phyloP scores from a whole-genome alignment of 1,140 invertebrate genomes.

The Aporrectodea caliginosa region DNA sequence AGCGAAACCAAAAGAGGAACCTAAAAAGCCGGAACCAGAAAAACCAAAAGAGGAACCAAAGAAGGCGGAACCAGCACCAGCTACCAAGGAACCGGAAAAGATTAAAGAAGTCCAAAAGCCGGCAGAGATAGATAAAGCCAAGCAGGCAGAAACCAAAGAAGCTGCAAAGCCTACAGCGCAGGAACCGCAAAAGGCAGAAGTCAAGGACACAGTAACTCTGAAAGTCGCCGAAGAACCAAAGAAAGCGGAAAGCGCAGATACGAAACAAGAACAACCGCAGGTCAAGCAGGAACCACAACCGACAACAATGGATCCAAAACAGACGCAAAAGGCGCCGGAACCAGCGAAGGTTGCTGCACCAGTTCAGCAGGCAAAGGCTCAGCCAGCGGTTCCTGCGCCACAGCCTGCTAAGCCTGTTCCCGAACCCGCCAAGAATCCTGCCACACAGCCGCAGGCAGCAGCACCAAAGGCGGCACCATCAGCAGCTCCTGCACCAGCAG shows the following conservation, averaged over 20 bases:
- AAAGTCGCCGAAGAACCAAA: constrained; percentile 7
- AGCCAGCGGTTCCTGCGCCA: not conserved
- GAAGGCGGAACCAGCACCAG: constrained; percentile 5
- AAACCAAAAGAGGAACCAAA: constrained; percentile 15
- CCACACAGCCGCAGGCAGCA: constrained; percentile 4
- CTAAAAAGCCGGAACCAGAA: not conserved
- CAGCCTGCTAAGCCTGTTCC: not conserved
- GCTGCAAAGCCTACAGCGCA: not conserved
- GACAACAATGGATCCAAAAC: not conserved
- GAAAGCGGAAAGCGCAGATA: not conserved
- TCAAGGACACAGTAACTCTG: not conserved
- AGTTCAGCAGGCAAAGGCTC: not conserved
- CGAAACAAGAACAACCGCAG: not conserved
- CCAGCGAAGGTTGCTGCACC: not conserved
- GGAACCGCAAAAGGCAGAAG: not conserved
- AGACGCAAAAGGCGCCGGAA: not conserved
- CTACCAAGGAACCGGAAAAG: constrained; percentile 8
- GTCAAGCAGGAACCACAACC: not conserved
- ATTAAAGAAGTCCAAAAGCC: not conserved
- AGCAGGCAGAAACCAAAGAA: not conserved
- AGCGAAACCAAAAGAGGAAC: not conserved
- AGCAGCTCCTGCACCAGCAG: not conserved
- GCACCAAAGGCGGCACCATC: not conserved
- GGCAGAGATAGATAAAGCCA: not conserved
- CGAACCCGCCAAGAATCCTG: not conserved